A percentile compares a stretch with the other conserved stretches of the same genome.
These are phyloP conservation scores for Zingel zingel DNA, from an alignment of 2,113 vertebrate species.

Conservation along the genomic window DNA sequence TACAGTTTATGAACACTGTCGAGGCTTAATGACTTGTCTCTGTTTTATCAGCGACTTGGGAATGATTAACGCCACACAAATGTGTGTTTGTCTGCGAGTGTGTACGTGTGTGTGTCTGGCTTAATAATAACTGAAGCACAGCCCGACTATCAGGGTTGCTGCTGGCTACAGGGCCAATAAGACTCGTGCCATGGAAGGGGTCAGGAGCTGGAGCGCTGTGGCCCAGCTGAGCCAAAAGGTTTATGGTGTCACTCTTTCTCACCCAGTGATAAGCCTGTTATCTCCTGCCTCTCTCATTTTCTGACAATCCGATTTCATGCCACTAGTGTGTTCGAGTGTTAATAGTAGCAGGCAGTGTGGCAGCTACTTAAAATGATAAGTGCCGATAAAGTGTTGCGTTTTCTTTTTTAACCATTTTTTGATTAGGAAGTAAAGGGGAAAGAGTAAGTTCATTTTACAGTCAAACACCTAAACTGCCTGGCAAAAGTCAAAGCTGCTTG, in stretches of 20 bases:
- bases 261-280: slow-evolving; percentile 5
- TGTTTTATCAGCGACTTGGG: slow-evolving; percentile 59
- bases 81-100: slow-evolving; percentile 35
- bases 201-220: not conserved
- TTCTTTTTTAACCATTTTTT: slow-evolving; percentile 7
- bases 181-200: not conserved
- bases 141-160: slow-evolving; percentile 7
- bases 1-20: slow-evolving; percentile 58
- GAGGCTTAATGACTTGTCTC: slow-evolving; percentile 62
- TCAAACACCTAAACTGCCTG: no score
- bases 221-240: slow-evolving; percentile 8
- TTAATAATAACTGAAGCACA: slow-evolving; percentile 44
- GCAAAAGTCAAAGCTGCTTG: no score
- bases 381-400: slow-evolving; percentile 4
- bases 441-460: not conserved
- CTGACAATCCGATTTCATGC: slow-evolving; percentile 18
- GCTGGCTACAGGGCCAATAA: not conserved
- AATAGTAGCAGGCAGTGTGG: slow-evolving; percentile 8
- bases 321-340: not conserved
- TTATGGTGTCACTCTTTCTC: not conserved
- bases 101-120: slow-evolving; percentile 36
- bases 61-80: slow-evolving; percentile 61
- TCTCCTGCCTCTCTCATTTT: slow-evolving; percentile 16
- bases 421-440: slow-evolving; percentile 8
- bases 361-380: slow-evolving; percentile 26